Evolutionary conservation across 2,797 vertebrate genomes (phyloP), one percentile per base, ranked within the genome.

Genomic region (Vespertilio murinus): DNA sequence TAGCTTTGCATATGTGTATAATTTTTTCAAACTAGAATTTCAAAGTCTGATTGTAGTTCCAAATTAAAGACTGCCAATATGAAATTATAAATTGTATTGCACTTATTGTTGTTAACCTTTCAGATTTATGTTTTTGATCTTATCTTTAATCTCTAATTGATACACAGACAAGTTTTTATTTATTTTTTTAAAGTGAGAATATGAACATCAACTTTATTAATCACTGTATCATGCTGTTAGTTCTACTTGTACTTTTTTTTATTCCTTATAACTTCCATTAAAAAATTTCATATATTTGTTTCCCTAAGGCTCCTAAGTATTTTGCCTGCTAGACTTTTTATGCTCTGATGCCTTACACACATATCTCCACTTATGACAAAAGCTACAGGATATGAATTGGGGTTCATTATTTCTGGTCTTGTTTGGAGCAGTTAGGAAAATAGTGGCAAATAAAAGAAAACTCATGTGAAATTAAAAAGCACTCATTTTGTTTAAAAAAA

Each of bases 101-200:
- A 23, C 71, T 82, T 40, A 59, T 33, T 82, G 2, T 74, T 59
- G 2, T 69, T 90, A 82, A 28, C 3, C 3, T 95, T 95, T 86
- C 20, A 79, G 22, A 67, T 67, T 94, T 89, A 16, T 47, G 52
- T 86, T 91, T 73, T 73, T 94, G 45, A 89, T 45, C 1, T 88
- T 86, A 38, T 79, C 85, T 80, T 91, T 93, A 73, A 78, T 81
- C 30, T 94, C 18, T 80, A 54, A 79, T 56, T 92, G 35, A 78
- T 67, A 40, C 2, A 87, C 42, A 87, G 17, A 90, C 2, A 91
- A 18, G 23, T 52, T 80, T 13, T 67, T 81, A 49, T 38, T 82
- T 77, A 61, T 47, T 96, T 96, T 94, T 70, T 84, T 13, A 79
- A 95, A 91, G 28, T 93, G 18, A 45, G 16, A 87, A 93, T 33